Conservation (phyloP, 2,797 vertebrate species). For the Discoglossus pictus region DNA sequence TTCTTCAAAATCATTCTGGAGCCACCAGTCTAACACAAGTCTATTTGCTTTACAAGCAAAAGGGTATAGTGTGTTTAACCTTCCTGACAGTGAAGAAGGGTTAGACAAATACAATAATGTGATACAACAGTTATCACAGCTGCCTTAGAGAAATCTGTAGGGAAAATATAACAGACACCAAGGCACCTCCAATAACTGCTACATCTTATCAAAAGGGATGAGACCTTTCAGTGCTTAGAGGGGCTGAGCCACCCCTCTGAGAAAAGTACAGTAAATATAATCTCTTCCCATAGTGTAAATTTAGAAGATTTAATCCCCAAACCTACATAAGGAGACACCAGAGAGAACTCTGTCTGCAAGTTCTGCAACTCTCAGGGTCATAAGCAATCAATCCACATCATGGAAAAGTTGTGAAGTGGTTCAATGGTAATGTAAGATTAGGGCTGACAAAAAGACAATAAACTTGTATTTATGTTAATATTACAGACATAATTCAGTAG, state of each 20-base stretch:
- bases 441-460: too few relatives aligned
- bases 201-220: conserved; percentile 32
- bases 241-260: background rate
- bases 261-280: conserved; percentile 6
- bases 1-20: conserved; percentile 26
- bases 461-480: too few relatives aligned
- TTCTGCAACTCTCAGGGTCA: background rate
- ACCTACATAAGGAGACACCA: background rate
- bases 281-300: background rate
- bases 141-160: conserved; percentile 41
- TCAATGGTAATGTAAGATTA: too few relatives aligned
- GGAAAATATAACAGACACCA: conserved; percentile 35
- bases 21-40: conserved; percentile 10
- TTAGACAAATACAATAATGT: conserved; percentile 46
- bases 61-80: conserved; percentile 46
- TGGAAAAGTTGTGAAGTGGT: too few relatives aligned
- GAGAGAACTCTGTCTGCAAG: background rate
- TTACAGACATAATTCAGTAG: too few relatives aligned
- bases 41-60: conserved; percentile 31
- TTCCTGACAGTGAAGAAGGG: conserved; percentile 45
- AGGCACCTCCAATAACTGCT: conserved; percentile 34
- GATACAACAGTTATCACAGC: conserved; percentile 50
- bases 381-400: background rate
- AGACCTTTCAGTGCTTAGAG: background rate
- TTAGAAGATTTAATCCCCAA: conserved; percentile 21